Base-by-base conservation (phyloP, 2,797 vertebrate genomes). In the Champsocephalus esox region DNA sequence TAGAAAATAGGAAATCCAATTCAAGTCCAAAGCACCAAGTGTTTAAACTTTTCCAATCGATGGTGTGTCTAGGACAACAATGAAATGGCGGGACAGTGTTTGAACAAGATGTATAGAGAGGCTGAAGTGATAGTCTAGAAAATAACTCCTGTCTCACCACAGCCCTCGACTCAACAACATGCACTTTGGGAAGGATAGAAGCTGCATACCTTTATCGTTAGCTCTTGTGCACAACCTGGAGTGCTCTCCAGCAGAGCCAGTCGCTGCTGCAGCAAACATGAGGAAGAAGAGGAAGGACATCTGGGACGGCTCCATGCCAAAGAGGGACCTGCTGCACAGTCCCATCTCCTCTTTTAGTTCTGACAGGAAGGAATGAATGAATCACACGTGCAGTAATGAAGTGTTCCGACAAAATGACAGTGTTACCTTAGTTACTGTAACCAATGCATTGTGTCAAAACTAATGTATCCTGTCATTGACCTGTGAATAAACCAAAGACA, bases 261-360 rank as follows among this genome's bases (percentile, higher is more conserved):
- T 5, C 93, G 6, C 93, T 28, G 94, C 91, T 2, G 92, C 76
- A 3, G 90, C 83, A 54, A 93, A 95, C 90, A 92, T 86, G 38
- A 95, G 92, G 84, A 95, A 94, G 81, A 88, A 95, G 0, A 95
- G 85, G 71, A 95, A 92, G 74, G 94, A 95, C 85, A 95, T 87
- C 91, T 94, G 94, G 61, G 88, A 89, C 14, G 93, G 85, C 82
- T 95, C 94, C 71, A 92, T 57, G 62, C 94, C 94, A 79, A 95
- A 94, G 2, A 94, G 76, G 0, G 87, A 67, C 64, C 92, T 92
- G 80, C 80, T 83, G 5, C 84, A 79, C 62, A 94, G 6, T 17
- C 77, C 89, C 62, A 95, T 11, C 67, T 90, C 82, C 74, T 94
- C 92, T 73, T 78, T 92, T 24, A 94, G 46, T 57, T 88, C 94